Evolutionary conservation across 2,888 invertebrate species (phyloP), one percentile per base, ranked within the genome.

Genomic region (Biston stratarius): DNA sequence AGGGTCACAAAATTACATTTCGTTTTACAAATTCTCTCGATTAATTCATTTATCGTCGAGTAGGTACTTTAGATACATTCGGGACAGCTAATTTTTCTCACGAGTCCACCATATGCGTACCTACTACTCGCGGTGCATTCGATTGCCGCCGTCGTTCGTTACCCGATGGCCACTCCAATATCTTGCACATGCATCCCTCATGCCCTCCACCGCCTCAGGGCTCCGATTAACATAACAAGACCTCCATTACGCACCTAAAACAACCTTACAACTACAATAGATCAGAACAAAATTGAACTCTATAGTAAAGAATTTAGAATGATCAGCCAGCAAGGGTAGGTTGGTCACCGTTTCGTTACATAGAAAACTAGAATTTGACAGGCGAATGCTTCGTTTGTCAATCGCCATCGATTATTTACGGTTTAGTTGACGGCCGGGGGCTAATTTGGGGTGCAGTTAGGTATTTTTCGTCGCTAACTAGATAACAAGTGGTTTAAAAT

Each of bases 401-500:
- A 94, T 93, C 87, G 87, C 85, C 85, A 91, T 94, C 89, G 94
- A 94, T 94, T 94, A 94, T 83, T 80, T 81, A 84, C 88, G 86
- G 86, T 80, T 84, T 80, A 88, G 89, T 86, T 80, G 85, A 79
- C 88, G 85, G 93, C 94, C 94, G 81, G 77, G 75, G 93, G 93
- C 92, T 87, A 90, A 88, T 87, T 84, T 86, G 81, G 92, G 88
- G 88, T 83, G 78, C 76, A 83, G 83, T 83, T 91, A 92, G 92
- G 91, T 91, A 92, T 94, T 94, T 92, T 91, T 92, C 88, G 87
- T 83, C 83, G 81, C 91, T 94, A 94, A 94, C 93, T 93, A 93
- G 92, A 92, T 94, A 94, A 94, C 93, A 92, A 94, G 93, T 93
- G 93, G 93, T 91, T 93, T 92, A 86, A 92, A 94, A 94, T 94